These are phyloP conservation scores for Myotis lucifugus DNA, from an alignment of 2,113 vertebrate species.

Conservation along the genomic window DNA sequence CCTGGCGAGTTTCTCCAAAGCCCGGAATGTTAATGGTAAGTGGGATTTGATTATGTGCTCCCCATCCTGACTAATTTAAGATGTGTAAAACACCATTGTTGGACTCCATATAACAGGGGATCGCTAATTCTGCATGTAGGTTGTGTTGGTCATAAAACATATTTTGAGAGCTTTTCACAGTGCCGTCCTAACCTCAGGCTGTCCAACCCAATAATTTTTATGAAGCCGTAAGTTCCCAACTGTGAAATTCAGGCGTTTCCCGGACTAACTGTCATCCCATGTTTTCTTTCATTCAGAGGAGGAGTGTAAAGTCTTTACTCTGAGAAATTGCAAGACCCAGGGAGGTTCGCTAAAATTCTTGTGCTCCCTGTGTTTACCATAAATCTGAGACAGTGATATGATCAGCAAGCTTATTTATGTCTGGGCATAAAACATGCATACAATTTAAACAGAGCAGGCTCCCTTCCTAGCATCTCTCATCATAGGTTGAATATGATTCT, in stretches of 20 bases:
- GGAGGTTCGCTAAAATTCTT: slow-evolving; percentile 71
- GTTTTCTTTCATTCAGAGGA: slow-evolving; percentile 41
- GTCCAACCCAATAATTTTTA: not conserved
- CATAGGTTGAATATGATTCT: slow-evolving; percentile 12
- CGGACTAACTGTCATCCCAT: not conserved
- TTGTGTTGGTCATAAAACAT: slow-evolving; percentile 24
- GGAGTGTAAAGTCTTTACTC: slow-evolving; percentile 64
- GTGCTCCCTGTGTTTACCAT: slow-evolving; percentile 72
- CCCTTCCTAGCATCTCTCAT: slow-evolving; percentile 45
- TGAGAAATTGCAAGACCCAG: slow-evolving; percentile 64
- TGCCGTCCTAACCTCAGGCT: not conserved
- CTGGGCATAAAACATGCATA: slow-evolving; percentile 69
- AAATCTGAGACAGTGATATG: slow-evolving; percentile 78
- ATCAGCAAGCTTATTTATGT: slow-evolving; percentile 78
- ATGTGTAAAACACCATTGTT: slow-evolving; percentile 37
- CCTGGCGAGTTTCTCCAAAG: slow-evolving; percentile 20
- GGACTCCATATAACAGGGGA: not conserved
- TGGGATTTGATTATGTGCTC: slow-evolving; percentile 61
- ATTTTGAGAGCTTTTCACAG: not conserved
- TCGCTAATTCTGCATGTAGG: not conserved
- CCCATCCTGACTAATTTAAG: slow-evolving; percentile 55
- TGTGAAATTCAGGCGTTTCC: not conserved
- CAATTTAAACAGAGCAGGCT: slow-evolving; percentile 54
- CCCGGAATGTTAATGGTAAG: slow-evolving; percentile 55
- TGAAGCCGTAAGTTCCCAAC: not conserved